Evolutionary conservation across 2,797 vertebrate genomes (phyloP).

Genomic region (Microtus agrestis): DNA sequence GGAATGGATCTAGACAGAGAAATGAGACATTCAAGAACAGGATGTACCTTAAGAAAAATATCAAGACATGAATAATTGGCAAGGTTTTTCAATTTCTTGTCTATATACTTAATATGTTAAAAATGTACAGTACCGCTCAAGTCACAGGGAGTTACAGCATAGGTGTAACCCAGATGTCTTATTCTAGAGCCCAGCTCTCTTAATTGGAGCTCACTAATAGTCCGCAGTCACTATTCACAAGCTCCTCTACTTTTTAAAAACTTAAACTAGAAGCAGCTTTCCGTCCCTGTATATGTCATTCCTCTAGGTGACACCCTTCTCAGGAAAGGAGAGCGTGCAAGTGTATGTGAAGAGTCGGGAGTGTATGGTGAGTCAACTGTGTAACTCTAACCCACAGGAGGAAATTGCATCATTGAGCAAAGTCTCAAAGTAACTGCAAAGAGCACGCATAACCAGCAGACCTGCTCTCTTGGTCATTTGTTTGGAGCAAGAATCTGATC

Average conservation of each 20-base stretch:
- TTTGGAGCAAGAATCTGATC: background rate
- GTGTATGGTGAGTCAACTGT: conserved; percentile 58
- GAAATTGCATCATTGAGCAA: background rate
- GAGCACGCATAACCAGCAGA: background rate
- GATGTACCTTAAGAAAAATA: background rate
- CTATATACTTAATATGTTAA: background rate
- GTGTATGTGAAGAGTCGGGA: conserved; percentile 59
- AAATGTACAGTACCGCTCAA: background rate
- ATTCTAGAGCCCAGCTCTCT: too few relatives aligned
- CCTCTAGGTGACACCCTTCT: conserved; percentile 25
- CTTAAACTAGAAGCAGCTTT: background rate
- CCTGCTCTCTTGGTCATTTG: background rate
- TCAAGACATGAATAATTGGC: background rate
- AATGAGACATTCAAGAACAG: background rate
- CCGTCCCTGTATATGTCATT: conserved; percentile 63
- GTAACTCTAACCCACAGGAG: conserved; percentile 51
- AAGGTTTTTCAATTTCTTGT: background rate
- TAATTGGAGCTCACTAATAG: background rate
- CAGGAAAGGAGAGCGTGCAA: background rate
- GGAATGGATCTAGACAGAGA: background rate
- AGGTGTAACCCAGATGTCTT: background rate
- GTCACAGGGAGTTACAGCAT: background rate
- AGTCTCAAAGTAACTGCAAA: conserved; percentile 57
- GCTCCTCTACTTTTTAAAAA: background rate
- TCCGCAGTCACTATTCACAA: background rate